Percentiles rank a stretch among this genome's conserved stretches.
Evolutionary conservation across 2,888 invertebrate species (phyloP).

Genomic region (Pocota personata): DNA sequence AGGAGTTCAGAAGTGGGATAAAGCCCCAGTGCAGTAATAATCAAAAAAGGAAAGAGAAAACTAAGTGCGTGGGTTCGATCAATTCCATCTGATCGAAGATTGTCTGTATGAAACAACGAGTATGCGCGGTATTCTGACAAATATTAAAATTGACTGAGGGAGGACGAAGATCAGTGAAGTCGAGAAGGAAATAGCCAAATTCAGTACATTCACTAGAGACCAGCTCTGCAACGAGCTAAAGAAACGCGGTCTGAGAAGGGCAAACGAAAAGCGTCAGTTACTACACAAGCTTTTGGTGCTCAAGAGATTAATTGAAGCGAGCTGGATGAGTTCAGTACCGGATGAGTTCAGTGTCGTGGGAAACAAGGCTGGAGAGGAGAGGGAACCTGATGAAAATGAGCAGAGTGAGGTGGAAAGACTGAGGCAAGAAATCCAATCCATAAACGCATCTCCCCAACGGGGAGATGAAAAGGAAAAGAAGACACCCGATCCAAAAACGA

Average conservation of each 20-base stretch:
- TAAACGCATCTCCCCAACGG: not conserved
- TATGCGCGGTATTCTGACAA: too few species aligned
- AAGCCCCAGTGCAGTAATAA: not conserved
- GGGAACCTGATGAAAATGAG: not conserved
- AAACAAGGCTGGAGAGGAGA: not conserved
- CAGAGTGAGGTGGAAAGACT: not conserved
- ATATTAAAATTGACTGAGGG: not conserved
- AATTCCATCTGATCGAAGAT: too few species aligned
- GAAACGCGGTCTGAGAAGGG: slow-evolving; percentile 8
- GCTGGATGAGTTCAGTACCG: not conserved
- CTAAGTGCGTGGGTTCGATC: too few species aligned
- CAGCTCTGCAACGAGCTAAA: not conserved
- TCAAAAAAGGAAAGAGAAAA: too few species aligned
- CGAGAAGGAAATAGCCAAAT: not conserved
- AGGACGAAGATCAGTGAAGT: not conserved
- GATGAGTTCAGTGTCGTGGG: too few species aligned
- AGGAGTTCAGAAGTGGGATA: slow-evolving; percentile 14
- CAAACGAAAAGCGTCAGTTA: slow-evolving; percentile 1
- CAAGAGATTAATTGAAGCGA: not conserved
- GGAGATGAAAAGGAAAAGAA: too few species aligned
- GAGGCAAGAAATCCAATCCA: not conserved
- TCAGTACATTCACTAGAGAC: not conserved
- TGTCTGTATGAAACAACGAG: not conserved
- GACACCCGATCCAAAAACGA: too few species aligned
- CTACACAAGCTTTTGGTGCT: slow-evolving; percentile 20